Base-by-base conservation (phyloP, 2,888 invertebrate genomes). In the Muscina levida region DNA sequence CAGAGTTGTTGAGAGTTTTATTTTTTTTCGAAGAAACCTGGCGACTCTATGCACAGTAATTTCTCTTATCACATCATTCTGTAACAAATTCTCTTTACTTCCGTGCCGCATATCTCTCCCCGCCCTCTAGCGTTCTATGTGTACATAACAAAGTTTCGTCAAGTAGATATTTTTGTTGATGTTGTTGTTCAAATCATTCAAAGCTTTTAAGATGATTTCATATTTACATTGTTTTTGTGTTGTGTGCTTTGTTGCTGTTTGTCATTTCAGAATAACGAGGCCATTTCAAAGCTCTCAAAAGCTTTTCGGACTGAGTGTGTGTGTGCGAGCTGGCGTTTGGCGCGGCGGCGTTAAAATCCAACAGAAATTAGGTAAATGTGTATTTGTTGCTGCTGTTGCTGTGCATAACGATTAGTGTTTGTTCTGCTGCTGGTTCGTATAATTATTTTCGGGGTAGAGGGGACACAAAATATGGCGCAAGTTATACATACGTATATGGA, bases 401-500 rank as follows among this genome's bases (percentile, higher is more conserved):
- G 46, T 53, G 24, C 70, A 76, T 70, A 51, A 68, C 70, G 57
- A 77, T 74, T 81, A 5, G 31, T 31, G 31, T 31, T 77, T 71
- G 72, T 67, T 74, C 37, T 42, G 67, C 19, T 74, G 24, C 26
- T 31, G 3, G 13, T 46, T 2, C 10, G 76, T 70, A 72, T 72
- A 79, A 72, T 73, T 56, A 76, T 75, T 79, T 75, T 53, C 24
- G 24, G 31, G 56, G 13, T 24, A 59, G 31, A n/a, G 15, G 62
- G 53, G 67, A 67, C 46, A n/a, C n/a, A 71, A 80, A 77, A 81
- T 67, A 77, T 81, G 74, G 77, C 81, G 77, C 77, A 81, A 77
- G 65, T 53, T 66, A 4, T 48, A 2, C 39, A 6, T 17, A 8
- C 19, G 2, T 31, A 24, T 37, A 62, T 72, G 22, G 24, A 57